These are phyloP conservation scores for Clamator glandarius DNA, from an alignment of 2,797 vertebrate species.

Conservation along the genomic window DNA sequence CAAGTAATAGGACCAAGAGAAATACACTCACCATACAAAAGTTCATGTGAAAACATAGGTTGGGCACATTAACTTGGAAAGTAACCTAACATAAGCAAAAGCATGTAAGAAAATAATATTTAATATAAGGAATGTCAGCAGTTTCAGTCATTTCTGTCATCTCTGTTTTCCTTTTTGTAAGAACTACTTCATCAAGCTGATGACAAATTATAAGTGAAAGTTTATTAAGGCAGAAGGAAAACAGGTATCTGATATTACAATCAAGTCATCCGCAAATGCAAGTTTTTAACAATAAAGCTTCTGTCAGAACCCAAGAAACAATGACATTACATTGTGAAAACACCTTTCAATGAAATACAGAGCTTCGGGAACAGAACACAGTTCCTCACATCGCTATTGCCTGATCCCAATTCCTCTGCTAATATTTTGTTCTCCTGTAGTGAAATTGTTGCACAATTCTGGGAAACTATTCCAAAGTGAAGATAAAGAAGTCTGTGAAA, in stretches of 20 bases:
- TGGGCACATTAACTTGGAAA: background rate
- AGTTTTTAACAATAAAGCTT: constrained; percentile 22
- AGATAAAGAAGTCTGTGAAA: background rate
- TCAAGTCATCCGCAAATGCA: background rate
- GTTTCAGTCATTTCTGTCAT: background rate
- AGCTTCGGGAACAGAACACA: background rate
- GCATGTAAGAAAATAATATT: background rate
- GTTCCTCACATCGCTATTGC: background rate
- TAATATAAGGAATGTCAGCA: background rate
- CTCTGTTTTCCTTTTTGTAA: background rate
- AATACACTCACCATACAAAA: background rate
- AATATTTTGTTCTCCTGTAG: constrained; percentile 1
- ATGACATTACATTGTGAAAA: background rate
- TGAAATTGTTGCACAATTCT: background rate
- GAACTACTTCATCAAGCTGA: constrained; percentile 2
- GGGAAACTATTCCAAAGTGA: background rate
- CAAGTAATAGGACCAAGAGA: background rate
- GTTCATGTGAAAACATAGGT: background rate
- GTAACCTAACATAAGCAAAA: background rate
- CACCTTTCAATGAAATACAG: background rate
- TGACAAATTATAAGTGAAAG: background rate
- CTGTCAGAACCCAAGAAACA: background rate
- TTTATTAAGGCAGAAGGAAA: constrained; percentile 63
- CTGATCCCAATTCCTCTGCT: background rate
- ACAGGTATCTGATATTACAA: background rate